Percentiles rank a stretch among this genome's conserved stretches.
Conservation (phyloP, 2,113 vertebrate species). For the Ophthalmotilapia sp. region DNA sequence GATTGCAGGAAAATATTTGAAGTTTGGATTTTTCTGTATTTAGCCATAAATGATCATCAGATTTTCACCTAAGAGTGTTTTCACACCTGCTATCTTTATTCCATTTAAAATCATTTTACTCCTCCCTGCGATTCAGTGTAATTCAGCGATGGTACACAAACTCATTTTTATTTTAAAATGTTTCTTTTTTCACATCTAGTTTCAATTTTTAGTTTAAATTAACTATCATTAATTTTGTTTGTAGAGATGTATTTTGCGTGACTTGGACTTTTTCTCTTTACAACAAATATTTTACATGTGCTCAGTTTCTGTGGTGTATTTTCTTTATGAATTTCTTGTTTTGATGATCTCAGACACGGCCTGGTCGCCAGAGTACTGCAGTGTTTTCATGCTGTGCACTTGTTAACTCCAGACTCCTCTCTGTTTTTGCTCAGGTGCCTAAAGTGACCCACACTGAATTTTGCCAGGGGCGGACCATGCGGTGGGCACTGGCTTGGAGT, state of each 20-base stretch:
- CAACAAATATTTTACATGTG: background rate
- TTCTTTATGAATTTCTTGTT: background rate
- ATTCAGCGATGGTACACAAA: background rate
- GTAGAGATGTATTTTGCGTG: background rate
- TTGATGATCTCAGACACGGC: background rate
- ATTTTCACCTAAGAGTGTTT: background rate
- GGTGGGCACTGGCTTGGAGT: slow-evolving; percentile 98
- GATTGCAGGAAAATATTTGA: background rate
- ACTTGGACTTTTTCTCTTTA: background rate
- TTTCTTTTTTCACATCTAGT: background rate
- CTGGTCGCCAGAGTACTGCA: background rate
- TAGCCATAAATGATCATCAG: background rate
- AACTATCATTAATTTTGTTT: background rate
- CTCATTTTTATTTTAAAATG: background rate
- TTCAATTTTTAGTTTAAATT: background rate
- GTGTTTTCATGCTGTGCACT: background rate
- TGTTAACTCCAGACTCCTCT: background rate
- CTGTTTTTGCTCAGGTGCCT: slow-evolving; percentile 76
- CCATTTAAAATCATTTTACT: background rate
- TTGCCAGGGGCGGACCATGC: slow-evolving; percentile 96
- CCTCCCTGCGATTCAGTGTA: background rate
- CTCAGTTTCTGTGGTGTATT: background rate
- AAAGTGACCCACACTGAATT: slow-evolving; percentile 97
- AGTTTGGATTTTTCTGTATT: background rate
- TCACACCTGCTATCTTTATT: background rate